Evolutionary conservation across 2,797 vertebrate genomes (phyloP).

Genomic region (Anabacerthia variegaticeps): DNA sequence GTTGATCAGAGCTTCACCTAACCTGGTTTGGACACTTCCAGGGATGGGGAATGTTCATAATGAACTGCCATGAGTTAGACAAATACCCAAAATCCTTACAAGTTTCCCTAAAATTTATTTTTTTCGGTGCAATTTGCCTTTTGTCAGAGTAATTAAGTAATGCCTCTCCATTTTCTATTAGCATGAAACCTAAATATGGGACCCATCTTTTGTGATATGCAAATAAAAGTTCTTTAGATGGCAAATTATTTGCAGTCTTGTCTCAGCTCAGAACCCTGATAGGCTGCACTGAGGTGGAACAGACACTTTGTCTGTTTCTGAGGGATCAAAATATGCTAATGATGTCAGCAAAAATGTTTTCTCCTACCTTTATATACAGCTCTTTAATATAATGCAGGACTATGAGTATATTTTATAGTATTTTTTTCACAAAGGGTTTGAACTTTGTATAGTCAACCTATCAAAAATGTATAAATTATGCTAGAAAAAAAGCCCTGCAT

Average conservation of each 20-base stretch:
- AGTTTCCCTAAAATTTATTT: neutral
- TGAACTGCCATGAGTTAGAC: neutral
- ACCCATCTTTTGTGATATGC: neutral
- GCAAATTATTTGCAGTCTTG: neutral
- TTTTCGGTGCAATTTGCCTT: rapidly evolving
- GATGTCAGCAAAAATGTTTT: conserved; percentile 35
- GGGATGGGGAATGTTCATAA: rapidly evolving
- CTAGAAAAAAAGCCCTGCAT: conserved; percentile 47
- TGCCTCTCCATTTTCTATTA: neutral
- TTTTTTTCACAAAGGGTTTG: conserved; percentile 43
- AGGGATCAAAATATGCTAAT: conserved; percentile 51
- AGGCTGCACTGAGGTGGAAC: neutral
- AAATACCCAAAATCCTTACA: neutral
- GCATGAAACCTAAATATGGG: neutral
- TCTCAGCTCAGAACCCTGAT: neutral
- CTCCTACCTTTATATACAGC: neutral
- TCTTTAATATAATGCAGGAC: neutral
- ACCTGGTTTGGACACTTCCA: neutral
- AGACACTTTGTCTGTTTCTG: conserved; percentile 8
- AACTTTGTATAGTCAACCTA: conserved; percentile 64
- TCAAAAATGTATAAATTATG: conserved; percentile 75
- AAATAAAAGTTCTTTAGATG: neutral
- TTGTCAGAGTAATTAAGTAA: neutral
- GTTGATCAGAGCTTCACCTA: neutral
- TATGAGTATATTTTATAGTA: conserved; percentile 43